phyloP scores from a whole-genome alignment of 2,113 vertebrate species.

The Australoheros scitulus region DNA sequence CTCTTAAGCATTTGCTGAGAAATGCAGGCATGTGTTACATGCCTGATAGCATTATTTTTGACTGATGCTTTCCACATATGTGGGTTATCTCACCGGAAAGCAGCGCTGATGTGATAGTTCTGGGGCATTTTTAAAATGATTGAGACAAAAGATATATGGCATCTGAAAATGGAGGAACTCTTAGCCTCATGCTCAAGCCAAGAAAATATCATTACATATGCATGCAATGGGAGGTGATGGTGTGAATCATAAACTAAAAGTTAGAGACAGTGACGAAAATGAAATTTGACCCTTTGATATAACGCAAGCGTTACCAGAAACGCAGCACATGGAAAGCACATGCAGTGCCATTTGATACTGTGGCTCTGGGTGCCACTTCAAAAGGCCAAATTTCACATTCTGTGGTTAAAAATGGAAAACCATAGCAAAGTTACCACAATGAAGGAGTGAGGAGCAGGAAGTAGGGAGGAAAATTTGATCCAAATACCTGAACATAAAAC shows the following conservation, averaged over 20 bases:
- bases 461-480: slow-evolving; percentile 3
- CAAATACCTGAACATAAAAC: slow-evolving; percentile 97
- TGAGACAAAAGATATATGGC: neutral
- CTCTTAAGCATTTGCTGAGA: slow-evolving; percentile 42
- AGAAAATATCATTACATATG: neutral
- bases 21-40: slow-evolving; percentile 4
- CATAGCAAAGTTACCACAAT: slow-evolving; percentile 9
- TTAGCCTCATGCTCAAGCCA: neutral
- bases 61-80: slow-evolving; percentile 31
- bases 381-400: slow-evolving; percentile 53
- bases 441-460: neutral
- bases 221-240: slow-evolving; percentile 27
- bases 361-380: neutral
- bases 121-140: slow-evolving; percentile 3
- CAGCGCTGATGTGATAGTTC: slow-evolving; percentile 20
- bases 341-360: neutral
- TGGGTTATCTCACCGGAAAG: slow-evolving; percentile 29
- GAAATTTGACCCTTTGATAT: slow-evolving; percentile 52
- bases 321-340: neutral
- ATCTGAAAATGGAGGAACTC: neutral
- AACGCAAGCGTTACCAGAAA: neutral
- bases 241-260: neutral
- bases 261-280: neutral
- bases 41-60: slow-evolving; percentile 28
- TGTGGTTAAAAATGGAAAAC: neutral